Percentiles rank a stretch among this genome's conserved stretches.
phyloP scores from a whole-genome alignment of 2,797 vertebrate genomes.

The Sarcophilus harrisii region DNA sequence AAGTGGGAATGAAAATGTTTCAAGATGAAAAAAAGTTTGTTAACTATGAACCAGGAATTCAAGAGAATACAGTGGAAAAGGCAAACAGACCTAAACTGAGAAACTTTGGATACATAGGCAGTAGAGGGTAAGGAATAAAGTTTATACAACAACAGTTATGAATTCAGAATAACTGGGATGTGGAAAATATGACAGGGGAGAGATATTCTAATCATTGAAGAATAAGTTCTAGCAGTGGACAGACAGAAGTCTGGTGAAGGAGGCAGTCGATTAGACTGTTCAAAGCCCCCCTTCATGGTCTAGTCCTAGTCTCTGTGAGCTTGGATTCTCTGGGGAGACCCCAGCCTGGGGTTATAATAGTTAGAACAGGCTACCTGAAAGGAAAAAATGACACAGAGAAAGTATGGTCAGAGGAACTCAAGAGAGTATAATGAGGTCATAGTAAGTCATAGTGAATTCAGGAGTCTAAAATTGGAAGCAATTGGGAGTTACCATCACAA shows the following conservation, averaged over 20 bases:
- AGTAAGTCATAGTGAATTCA: background rate
- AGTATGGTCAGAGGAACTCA: conserved; percentile 24
- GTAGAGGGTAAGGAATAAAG: background rate
- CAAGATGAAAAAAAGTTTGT: background rate
- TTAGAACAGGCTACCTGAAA: background rate
- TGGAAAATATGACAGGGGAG: background rate
- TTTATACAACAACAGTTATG: background rate
- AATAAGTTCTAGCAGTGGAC: background rate
- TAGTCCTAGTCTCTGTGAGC: background rate
- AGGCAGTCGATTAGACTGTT: background rate
- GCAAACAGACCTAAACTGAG: background rate
- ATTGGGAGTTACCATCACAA: background rate
- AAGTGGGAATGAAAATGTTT: background rate
- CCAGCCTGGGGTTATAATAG: background rate
- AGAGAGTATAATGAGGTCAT: background rate
- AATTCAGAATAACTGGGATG: background rate
- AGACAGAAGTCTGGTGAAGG: background rate
- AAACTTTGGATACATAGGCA: background rate
- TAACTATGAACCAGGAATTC: background rate
- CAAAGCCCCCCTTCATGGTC: background rate
- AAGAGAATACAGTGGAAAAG: background rate
- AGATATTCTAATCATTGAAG: background rate
- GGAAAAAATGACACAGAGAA: background rate
- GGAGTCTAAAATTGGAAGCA: background rate
- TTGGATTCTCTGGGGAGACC: background rate